Conservation (phyloP, 2,888 invertebrate species). For the Limnephilus auricula region DNA sequence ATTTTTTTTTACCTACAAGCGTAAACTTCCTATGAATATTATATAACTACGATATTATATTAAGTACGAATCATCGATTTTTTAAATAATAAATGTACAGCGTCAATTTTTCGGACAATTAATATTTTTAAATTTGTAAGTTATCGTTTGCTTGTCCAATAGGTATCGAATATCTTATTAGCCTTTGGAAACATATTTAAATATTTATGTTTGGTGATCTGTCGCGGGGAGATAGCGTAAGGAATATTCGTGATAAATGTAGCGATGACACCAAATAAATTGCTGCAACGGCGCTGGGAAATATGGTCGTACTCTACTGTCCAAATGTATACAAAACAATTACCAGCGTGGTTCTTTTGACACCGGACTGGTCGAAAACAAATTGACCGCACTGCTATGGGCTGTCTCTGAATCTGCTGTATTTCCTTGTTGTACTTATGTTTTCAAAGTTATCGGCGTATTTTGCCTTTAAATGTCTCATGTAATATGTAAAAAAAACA, state of each 20-base stretch:
- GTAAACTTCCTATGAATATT: neutral
- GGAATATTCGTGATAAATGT: conserved; percentile 57
- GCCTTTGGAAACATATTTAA: neutral
- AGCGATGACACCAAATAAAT: conserved; percentile 58
- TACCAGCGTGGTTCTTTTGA: conserved; percentile 7
- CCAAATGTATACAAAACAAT: conserved; percentile 33
- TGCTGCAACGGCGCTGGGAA: conserved; percentile 12
- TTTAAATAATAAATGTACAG: neutral
- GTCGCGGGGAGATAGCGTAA: conserved; percentile 17
- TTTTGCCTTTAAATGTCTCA: neutral
- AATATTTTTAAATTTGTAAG: neutral
- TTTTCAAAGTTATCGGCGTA: neutral
- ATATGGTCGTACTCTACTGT: conserved; percentile 16
- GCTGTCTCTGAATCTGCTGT: neutral
- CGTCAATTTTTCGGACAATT: neutral
- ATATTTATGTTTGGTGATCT: neutral
- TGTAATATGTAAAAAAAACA: neutral
- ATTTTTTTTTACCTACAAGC: neutral
- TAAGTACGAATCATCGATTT: neutral
- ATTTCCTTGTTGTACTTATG: conserved; percentile 9
- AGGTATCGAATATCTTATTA: neutral
- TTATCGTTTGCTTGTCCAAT: neutral
- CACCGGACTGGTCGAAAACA: conserved; percentile 10
- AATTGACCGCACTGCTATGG: conserved; percentile 6
- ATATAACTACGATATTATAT: too few relatives aligned